A percentile compares a stretch with the other conserved stretches of the same genome.
Conservation (phyloP, 2,113 vertebrate genomes). For the Sprattus sprattus region DNA sequence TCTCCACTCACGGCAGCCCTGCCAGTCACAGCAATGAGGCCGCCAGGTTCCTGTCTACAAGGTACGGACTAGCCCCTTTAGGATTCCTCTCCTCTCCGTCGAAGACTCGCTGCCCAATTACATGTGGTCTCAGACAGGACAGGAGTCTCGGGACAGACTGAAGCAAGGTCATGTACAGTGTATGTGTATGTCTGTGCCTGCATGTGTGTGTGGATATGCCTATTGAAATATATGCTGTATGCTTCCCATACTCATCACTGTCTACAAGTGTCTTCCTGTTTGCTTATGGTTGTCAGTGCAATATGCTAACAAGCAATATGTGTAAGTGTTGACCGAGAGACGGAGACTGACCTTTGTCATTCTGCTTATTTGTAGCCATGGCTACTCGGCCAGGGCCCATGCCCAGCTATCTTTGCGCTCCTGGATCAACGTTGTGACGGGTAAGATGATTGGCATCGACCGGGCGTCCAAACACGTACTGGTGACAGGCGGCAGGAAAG, state of each 20-base stretch:
- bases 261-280: not conserved
- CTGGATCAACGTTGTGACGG: slow-evolving; percentile 79
- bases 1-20: slow-evolving; percentile 84
- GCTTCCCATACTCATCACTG: not conserved
- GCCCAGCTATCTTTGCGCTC: slow-evolving; percentile 79
- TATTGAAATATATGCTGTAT: not conserved
- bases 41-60: slow-evolving; percentile 81
- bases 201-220: not conserved
- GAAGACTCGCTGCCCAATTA: not conserved
- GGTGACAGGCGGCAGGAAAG: slow-evolving; percentile 66
- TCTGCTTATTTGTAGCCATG: slow-evolving; percentile 73
- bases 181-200: slow-evolving; percentile 7
- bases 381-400: slow-evolving; percentile 80
- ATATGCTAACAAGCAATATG: not conserved
- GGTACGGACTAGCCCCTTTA: slow-evolving; percentile 66
- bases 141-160: not conserved
- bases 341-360: not conserved
- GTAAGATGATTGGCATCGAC: slow-evolving; percentile 85
- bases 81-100: not conserved
- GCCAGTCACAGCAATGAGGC: slow-evolving; percentile 59
- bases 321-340: not conserved
- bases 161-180: not conserved
- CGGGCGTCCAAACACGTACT: slow-evolving; percentile 77
- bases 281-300: not conserved
- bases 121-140: not conserved